Evolutionary conservation across 2,113 vertebrate species (phyloP), one percentile per base, ranked within the genome.

Genomic region (Poecilia latipinna): DNA sequence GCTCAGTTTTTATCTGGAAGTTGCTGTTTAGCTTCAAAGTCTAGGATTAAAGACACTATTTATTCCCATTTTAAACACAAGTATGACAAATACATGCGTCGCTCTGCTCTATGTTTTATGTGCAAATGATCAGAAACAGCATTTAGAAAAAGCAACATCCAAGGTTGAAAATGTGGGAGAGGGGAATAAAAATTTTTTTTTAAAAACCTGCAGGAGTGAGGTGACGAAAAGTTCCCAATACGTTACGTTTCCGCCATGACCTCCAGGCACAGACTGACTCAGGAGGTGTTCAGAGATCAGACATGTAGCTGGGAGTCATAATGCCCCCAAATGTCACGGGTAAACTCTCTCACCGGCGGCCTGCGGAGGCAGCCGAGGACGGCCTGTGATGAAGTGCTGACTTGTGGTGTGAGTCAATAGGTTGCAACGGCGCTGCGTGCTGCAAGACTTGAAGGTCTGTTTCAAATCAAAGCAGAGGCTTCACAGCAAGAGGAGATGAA

Each of bases 241-340:
- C 24, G 51, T 57, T 57, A 57, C 51, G 17, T 67, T 76, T 29
- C 48, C 77, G 64, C 39, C 63, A 0, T 39, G 32, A 79, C 74
- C 82, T 79, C 44, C 1, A 75, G 85, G 69, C 78, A 76, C 57
- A 79, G 68, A 80, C 83, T 0, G 62, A 68, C 83, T 86, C 78
- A 57, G 74, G 57, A 35, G 79, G 57, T 65, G 82, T 73, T 76
- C 80, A 86, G 70, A 90, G 82, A 88, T 86, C 83, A 84, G 82
- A 86, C 48, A 51, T 33, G 77, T 61, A 79, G 82, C 88, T 33
- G 0, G 65, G 64, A 78, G 79, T 28, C 81, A 64, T 0, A n/a
- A 51, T 1, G 62, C 57, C 81, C 35, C 44, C 42, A 7, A 71
- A 78, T 72, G 75, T 87, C 85, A 86, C 24, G 74, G 82, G 11